Percentiles rank a stretch among this genome's conserved stretches.
These are phyloP conservation scores for Chlamydotis undulata DNA, from an alignment of 2,113 vertebrate genomes.

Conservation along the genomic window DNA sequence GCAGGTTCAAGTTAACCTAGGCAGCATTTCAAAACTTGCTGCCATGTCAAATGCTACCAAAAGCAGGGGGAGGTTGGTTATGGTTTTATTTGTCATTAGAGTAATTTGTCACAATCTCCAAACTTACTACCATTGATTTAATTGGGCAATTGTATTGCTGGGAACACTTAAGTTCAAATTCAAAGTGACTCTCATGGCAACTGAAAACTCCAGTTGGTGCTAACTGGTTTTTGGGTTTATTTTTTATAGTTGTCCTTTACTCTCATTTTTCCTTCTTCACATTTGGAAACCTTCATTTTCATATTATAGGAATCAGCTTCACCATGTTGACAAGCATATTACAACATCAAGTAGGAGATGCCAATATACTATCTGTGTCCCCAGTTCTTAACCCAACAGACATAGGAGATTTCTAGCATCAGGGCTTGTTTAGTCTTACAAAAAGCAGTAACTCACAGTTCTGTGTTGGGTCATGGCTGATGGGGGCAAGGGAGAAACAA, in stretches of 20 bases:
- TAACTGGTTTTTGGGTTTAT: neutral
- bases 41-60: neutral
- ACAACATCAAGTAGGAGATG: neutral
- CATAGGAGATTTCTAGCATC: neutral
- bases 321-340: neutral
- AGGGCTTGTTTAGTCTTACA: neutral
- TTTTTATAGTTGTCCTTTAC: neutral
- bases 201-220: neutral
- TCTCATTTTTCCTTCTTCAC: neutral
- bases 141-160: neutral
- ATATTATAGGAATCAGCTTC: neutral
- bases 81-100: neutral
- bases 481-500: fast-evolving
- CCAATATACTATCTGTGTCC: neutral
- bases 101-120: neutral
- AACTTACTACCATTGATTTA: neutral
- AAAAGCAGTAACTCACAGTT: neutral
- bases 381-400: neutral
- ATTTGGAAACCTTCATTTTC: neutral
- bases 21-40: neutral
- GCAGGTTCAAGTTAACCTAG: neutral
- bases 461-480: neutral
- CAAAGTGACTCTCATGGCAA: neutral
- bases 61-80: neutral
- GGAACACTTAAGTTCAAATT: neutral